Conservation (phyloP, 2,113 vertebrate genomes). For the Lamprologus sp. region DNA sequence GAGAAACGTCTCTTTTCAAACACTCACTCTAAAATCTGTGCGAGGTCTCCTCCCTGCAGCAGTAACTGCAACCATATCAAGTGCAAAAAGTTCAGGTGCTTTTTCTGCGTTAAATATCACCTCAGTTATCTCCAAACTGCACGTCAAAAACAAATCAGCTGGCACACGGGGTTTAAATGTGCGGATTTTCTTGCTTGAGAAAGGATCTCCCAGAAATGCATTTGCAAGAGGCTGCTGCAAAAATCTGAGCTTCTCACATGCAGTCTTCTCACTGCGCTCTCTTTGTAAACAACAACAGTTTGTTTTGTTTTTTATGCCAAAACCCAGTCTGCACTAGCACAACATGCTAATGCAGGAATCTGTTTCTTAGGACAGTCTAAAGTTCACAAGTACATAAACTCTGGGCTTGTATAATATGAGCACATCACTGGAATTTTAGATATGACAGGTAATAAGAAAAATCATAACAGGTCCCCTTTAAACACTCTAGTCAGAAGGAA, state of each 20-base stretch:
- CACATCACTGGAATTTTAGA: fast-evolving
- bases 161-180: not conserved
- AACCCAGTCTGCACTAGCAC: not conserved
- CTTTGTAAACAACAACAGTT: not conserved
- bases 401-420: fast-evolving
- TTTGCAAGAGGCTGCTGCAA: not conserved
- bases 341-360: fast-evolving
- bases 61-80: not conserved
- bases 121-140: not conserved
- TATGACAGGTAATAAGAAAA: not conserved
- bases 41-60: not conserved
- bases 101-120: not conserved
- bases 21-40: not conserved
- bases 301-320: not conserved
- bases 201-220: not conserved
- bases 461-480: not conserved
- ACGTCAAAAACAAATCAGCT: not conserved
- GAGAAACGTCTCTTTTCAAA: not conserved
- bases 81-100: not conserved
- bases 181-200: not conserved
- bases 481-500: too few species aligned
- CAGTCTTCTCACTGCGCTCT: not conserved
- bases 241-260: not conserved
- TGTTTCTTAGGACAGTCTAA: not conserved
- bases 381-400: not conserved